Evolutionary conservation across 2,888 invertebrate genomes (phyloP).

Genomic region (Pachydiplax longipennis): DNA sequence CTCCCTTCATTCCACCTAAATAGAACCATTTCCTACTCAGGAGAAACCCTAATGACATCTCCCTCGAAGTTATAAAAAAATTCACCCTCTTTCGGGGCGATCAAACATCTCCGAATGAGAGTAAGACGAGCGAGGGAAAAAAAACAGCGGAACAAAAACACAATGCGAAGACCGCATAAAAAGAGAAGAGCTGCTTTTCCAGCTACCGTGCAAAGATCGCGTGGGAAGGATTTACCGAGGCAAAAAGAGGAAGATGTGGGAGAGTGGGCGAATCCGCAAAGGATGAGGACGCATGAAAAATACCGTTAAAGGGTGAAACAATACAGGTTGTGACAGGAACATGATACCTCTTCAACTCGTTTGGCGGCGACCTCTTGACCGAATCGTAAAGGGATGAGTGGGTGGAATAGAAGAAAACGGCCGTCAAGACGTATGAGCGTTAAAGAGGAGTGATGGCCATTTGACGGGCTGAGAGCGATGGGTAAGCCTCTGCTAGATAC

Average conservation of each 20-base stretch:
- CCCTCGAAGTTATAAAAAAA: neutral
- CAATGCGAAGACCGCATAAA: neutral
- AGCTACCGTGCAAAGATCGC: neutral
- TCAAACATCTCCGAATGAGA: neutral
- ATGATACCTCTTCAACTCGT: neutral
- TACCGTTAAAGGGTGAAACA: neutral
- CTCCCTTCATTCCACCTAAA: neutral
- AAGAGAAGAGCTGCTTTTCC: neutral
- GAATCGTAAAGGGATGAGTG: neutral
- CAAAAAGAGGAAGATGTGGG: neutral
- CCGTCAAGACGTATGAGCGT: neutral
- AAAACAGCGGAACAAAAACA: neutral
- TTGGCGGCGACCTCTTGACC: neutral
- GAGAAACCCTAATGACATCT: too few species aligned
- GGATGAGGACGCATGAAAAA: neutral
- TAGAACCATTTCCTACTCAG: neutral
- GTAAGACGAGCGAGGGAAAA: neutral
- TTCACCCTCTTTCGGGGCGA: neutral
- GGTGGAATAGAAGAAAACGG: neutral
- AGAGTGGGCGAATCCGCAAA: neutral
- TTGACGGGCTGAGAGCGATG: neutral
- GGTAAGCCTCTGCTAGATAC: neutral
- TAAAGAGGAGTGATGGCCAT: neutral
- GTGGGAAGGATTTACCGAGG: neutral
- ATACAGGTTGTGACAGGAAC: neutral